phyloP scores from a whole-genome alignment of 2,888 invertebrate species.

The Meta bourneti region DNA sequence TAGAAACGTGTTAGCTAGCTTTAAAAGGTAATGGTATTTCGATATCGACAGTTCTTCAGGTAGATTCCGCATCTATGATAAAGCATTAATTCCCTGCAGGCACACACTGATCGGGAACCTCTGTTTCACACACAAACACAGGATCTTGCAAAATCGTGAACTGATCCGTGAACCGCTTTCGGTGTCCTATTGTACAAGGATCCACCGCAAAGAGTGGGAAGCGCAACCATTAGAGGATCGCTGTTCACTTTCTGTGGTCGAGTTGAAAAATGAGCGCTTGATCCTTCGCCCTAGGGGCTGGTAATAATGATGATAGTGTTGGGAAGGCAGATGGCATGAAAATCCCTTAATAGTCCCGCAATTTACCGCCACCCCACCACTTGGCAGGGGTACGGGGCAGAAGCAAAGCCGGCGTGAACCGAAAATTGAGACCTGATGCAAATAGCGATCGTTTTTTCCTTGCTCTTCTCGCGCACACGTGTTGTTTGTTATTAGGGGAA shows the following conservation, averaged over 20 bases:
- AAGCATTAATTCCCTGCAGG: too few species aligned
- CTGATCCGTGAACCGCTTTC: too few species aligned
- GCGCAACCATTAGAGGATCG: too few species aligned
- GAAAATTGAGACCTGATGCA: conserved; percentile 68
- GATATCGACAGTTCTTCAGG: too few species aligned
- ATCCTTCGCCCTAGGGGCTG: conserved; percentile 25
- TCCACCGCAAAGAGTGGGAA: too few species aligned
- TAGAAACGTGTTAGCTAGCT: too few species aligned
- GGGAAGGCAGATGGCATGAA: conserved; percentile 66
- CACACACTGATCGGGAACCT: too few species aligned
- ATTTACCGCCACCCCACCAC: conserved; percentile 55
- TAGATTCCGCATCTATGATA: too few species aligned
- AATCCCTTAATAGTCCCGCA: conserved; percentile 71
- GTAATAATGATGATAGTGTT: conserved; percentile 66
- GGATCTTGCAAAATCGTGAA: too few species aligned
- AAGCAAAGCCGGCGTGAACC: conserved; percentile 29
- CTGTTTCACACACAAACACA: too few species aligned
- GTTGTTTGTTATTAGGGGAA: conserved; percentile 30
- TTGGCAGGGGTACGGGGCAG: neutral
- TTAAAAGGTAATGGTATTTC: too few species aligned
- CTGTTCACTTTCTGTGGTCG: conserved; percentile 12
- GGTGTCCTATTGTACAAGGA: too few species aligned
- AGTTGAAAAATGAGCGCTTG: conserved; percentile 37
- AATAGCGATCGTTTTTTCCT: conserved; percentile 48
- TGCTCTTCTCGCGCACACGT: conserved; percentile 21